Percentiles rank a stretch among this genome's conserved stretches.
Evolutionary conservation across 2,797 vertebrate species (phyloP).

Genomic region (Arctocebus calabarensis): DNA sequence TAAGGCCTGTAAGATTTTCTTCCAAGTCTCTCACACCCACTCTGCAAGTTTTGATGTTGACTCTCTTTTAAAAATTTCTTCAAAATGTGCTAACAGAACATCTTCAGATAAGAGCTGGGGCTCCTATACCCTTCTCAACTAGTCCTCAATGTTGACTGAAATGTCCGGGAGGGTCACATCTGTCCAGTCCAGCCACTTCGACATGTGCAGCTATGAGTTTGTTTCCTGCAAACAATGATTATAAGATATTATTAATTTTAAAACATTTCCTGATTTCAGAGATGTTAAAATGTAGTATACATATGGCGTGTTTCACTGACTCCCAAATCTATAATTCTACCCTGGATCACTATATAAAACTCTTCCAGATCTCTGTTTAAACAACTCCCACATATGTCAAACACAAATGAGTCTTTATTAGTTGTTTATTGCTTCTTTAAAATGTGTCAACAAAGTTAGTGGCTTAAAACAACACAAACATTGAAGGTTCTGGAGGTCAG

Average conservation of each 20-base stretch:
- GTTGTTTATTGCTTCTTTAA: background rate
- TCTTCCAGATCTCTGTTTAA: background rate
- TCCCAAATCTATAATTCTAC: background rate
- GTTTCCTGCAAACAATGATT: background rate
- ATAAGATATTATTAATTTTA: background rate
- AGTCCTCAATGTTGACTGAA: slow-evolving; percentile 16
- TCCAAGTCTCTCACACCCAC: background rate
- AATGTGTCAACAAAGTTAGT: background rate
- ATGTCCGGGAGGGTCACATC: slow-evolving; percentile 5
- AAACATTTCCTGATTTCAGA: background rate
- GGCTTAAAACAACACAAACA: background rate
- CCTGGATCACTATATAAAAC: background rate
- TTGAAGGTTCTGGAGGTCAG: background rate
- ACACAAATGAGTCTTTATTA: background rate
- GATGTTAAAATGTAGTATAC: background rate
- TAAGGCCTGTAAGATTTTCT: background rate
- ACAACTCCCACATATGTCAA: background rate
- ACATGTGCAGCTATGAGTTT: background rate
- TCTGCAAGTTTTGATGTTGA: slow-evolving; percentile 8
- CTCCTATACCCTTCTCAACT: background rate
- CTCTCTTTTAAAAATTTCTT: background rate
- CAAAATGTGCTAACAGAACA: background rate
- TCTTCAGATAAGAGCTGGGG: background rate
- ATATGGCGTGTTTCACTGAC: background rate
- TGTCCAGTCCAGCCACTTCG: background rate